Percentiles rank a stretch among this genome's conserved stretches.
Evolutionary conservation across 2,888 invertebrate species (phyloP).

Genomic region (Amphipoea lucens): DNA sequence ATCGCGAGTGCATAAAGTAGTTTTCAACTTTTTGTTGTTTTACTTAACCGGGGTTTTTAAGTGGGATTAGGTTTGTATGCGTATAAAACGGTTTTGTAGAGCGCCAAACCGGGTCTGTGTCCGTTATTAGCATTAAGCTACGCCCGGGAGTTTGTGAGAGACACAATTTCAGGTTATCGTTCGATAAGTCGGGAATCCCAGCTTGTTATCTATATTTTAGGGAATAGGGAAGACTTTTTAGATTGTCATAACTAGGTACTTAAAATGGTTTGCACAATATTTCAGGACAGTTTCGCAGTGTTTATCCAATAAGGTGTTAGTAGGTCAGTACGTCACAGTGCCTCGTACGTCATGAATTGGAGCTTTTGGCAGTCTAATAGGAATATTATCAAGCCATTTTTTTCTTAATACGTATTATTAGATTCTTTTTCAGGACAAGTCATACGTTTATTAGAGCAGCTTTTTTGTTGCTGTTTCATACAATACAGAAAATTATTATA

Average conservation of each 20-base stretch:
- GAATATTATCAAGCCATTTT: neutral
- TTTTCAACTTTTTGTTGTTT: constrained; percentile 30
- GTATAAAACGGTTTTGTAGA: neutral
- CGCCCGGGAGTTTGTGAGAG: neutral
- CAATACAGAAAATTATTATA: neutral
- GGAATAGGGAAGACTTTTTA: neutral
- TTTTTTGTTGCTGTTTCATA: neutral
- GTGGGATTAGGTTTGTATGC: neutral
- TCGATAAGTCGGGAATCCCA: neutral
- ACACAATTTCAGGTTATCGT: constrained; percentile 11
- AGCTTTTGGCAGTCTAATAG: neutral
- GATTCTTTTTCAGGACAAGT: neutral
- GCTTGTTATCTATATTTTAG: neutral
- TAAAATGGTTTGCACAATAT: neutral
- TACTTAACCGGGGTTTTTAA: neutral
- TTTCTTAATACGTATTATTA: too few species aligned
- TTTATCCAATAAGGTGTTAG: neutral
- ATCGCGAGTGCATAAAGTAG: constrained; percentile 22
- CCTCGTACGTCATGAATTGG: neutral
- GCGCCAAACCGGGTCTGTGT: neutral
- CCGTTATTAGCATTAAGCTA: neutral
- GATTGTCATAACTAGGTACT: neutral
- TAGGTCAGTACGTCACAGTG: neutral
- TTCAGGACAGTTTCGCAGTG: neutral
- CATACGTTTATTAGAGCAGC: neutral